These are phyloP conservation scores for Melitaea cinxia DNA, from an alignment of 1,140 invertebrate genomes.

Conservation along the genomic window DNA sequence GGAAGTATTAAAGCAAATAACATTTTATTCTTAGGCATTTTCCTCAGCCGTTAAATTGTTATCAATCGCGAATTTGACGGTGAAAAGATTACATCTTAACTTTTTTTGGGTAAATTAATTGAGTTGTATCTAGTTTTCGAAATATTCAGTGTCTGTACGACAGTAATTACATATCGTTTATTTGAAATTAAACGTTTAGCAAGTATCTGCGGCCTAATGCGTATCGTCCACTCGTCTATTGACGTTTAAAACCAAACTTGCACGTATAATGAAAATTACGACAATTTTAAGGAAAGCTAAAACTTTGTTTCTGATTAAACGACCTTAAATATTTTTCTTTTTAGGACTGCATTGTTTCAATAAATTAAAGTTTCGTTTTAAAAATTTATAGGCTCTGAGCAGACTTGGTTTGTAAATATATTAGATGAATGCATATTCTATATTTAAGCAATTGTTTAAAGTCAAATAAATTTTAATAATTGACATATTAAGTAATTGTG, in stretches of 20 bases:
- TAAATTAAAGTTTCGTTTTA: background rate
- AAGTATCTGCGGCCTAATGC: no score
- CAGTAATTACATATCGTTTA: no score
- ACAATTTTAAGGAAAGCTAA: background rate
- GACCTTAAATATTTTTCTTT: background rate
- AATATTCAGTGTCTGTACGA: background rate
- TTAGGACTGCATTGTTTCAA: background rate
- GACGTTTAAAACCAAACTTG: no score
- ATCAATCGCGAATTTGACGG: background rate
- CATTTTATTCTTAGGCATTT: conserved; percentile 22
- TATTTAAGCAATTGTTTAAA: conserved; percentile 22
- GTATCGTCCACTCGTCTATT: no score
- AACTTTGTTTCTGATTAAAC: background rate
- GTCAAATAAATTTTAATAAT: conserved; percentile 22
- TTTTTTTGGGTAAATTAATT: background rate
- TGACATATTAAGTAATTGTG: conserved; percentile 16
- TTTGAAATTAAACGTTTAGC: conserved; percentile 8
- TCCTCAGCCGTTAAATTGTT: conserved; percentile 15
- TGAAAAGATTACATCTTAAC: background rate
- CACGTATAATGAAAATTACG: background rate
- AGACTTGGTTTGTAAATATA: conserved; percentile 35
- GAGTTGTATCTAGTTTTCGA: background rate
- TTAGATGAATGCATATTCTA: conserved; percentile 10
- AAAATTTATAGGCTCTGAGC: conserved; percentile 29
- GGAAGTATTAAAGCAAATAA: conserved; percentile 14